A percentile compares a stretch with the other conserved stretches of the same genome.
Evolutionary conservation across 2,797 vertebrate species (phyloP).

Genomic region (Sciurus vulgaris): DNA sequence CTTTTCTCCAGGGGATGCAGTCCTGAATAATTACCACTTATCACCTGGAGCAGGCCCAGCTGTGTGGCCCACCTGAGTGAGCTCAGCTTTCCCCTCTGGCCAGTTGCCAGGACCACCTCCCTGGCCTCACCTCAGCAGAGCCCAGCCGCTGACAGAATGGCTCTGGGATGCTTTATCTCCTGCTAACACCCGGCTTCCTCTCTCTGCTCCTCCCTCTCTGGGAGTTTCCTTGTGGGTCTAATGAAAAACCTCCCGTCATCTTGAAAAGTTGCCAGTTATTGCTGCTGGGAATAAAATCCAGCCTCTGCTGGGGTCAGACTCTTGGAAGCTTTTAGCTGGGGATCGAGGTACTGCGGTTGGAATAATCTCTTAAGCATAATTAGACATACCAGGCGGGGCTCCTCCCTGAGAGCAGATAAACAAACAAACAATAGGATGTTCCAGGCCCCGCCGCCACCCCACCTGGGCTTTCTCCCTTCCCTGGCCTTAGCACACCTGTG

Average conservation of each 20-base stretch:
- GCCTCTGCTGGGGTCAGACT: constrained; percentile 4
- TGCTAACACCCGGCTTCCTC: constrained; percentile 60
- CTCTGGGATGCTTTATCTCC: constrained; percentile 69
- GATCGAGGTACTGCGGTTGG: neutral
- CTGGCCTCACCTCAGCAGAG: neutral
- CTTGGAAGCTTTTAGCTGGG: neutral
- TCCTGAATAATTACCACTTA: constrained; percentile 33
- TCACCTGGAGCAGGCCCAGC: constrained; percentile 32
- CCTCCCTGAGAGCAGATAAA: neutral
- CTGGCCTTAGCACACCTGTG: neutral
- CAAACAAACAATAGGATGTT: constrained; percentile 44
- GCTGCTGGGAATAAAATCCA: constrained; percentile 61
- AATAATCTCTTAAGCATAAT: constrained; percentile 45
- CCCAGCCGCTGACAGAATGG: neutral
- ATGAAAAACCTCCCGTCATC: constrained; percentile 67
- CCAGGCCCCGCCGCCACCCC: neutral
- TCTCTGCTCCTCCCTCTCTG: constrained; percentile 11
- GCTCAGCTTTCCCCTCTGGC: constrained; percentile 56
- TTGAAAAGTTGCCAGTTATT: constrained; percentile 73
- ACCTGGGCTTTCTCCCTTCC: neutral
- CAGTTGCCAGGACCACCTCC: constrained; percentile 33
- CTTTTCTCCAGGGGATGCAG: neutral
- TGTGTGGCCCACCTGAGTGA: constrained; percentile 40
- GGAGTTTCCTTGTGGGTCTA: constrained; percentile 58
- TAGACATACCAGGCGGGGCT: constrained; percentile 50